A percentile compares a stretch with the other conserved stretches of the same genome.
Conservation (phyloP, 1,140 invertebrate genomes). For the Eumaeus atala region DNA sequence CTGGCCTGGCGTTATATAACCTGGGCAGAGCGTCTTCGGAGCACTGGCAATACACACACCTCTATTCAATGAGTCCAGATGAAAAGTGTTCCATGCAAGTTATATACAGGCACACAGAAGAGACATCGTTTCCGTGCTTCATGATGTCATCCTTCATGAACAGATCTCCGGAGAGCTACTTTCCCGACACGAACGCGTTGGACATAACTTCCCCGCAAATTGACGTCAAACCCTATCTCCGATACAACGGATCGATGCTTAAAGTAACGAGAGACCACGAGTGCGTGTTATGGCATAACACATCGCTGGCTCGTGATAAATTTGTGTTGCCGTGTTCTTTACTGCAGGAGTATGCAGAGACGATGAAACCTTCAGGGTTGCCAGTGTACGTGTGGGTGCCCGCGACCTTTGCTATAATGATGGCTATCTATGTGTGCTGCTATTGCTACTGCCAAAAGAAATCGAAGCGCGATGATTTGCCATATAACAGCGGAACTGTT, state of each 20-base stretch:
- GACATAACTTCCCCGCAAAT: conserved; percentile 50
- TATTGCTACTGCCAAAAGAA: conserved; percentile 42
- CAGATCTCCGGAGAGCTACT: conserved; percentile 27
- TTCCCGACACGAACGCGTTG: conserved; percentile 29
- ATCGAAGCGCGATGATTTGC: conserved; percentile 41
- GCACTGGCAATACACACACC: conserved; percentile 38
- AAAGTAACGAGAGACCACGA: conserved; percentile 46
- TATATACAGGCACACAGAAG: conserved; percentile 43
- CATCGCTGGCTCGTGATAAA: conserved; percentile 35
- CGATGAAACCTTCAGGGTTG: conserved; percentile 51
- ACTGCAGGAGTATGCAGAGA: conserved; percentile 53
- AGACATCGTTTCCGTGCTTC: conserved; percentile 48
- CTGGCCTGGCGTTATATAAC: conserved; percentile 57
- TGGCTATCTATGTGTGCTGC: conserved; percentile 42
- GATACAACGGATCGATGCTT: conserved; percentile 32
- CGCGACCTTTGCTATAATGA: conserved; percentile 34
- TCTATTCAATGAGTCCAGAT: conserved; percentile 31
- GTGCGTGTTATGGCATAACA: conserved; percentile 59
- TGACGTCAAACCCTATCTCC: conserved; percentile 42
- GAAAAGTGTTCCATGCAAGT: conserved; percentile 59
- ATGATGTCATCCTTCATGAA: conserved; percentile 56
- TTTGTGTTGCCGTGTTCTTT: conserved; percentile 48
- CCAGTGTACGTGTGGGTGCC: conserved; percentile 62
- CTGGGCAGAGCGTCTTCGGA: conserved; percentile 41
- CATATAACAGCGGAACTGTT: conserved; percentile 27